Evolutionary conservation across 2,888 invertebrate species (phyloP).

Genomic region (Uloborus plumipes): DNA sequence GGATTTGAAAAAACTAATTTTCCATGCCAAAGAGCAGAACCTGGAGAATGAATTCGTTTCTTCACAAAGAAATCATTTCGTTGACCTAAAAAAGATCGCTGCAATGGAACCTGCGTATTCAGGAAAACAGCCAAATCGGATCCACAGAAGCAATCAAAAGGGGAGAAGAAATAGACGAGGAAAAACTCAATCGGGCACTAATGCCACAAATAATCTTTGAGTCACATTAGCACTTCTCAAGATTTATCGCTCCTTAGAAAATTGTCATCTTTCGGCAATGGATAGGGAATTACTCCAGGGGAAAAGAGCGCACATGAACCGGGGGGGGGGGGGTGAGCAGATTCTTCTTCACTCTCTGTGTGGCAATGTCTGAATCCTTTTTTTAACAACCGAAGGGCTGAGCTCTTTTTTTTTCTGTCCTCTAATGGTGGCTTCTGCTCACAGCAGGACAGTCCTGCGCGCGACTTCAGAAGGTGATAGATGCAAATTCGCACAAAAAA

Average conservation of each 20-base stretch:
- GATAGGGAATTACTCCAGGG: background rate
- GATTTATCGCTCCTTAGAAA: slow-evolving; percentile 21
- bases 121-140: too few species aligned
- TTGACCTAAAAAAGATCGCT: too few species aligned
- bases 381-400: background rate
- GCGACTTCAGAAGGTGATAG: slow-evolving; percentile 49
- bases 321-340: background rate
- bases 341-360: too few species aligned
- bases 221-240: slow-evolving; percentile 12
- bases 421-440: slow-evolving; percentile 28
- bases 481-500: slow-evolving; percentile 62
- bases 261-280: slow-evolving; percentile 3
- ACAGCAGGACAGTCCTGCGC: slow-evolving; percentile 60
- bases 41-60: too few species aligned
- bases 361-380: slow-evolving; percentile 16
- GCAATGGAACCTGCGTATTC: too few species aligned
- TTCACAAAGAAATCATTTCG: too few species aligned
- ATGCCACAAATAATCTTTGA: slow-evolving; percentile 18
- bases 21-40: too few species aligned
- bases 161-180: too few species aligned
- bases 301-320: background rate
- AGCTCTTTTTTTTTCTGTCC: background rate
- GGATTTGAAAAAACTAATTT: too few species aligned
- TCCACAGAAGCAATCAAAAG: too few species aligned
- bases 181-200: background rate